Evolutionary conservation across 2,888 invertebrate genomes (phyloP), one percentile per base, ranked within the genome.

Genomic region (Mythimna pallens): DNA sequence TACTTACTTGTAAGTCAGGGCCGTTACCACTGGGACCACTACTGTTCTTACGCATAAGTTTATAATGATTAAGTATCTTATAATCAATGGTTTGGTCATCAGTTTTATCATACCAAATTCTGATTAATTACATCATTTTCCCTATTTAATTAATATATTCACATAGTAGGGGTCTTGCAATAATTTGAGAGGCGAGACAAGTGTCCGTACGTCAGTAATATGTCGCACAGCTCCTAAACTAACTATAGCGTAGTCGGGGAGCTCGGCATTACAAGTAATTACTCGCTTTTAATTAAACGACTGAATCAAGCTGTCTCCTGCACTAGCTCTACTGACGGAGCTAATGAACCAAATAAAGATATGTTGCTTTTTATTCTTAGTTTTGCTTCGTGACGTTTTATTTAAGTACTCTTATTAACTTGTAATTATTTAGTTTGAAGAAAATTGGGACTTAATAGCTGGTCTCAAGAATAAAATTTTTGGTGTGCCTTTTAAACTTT

Each of bases 251-350:
- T 61, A 65, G 76, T 73, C 54, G 20, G 54, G 75, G 72, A 80
- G 85, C 80, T 76, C 62, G 65, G 43, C 57, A 72, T 81, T 84
- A 83, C 81, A 78, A 81, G 83, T 83, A 78, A 86, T 86, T 86
- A 84, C 85, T 78, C 59, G 84, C 65, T 80, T 86, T 86, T 86
- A 86, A 86, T 86, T 84, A 86, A 83, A 81, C 74, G 77, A 72
- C 73, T 84, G 79, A 86, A 81, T 86, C 79, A 81, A 74, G 85
- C 77, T 79, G 83, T 76, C 79, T 84, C 71, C 57, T 70, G 68
- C 83, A 84, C 85, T 78, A 79, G 70, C 65, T 67, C 70, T 30
- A 58, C 73, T 69, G 71, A 74, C 58, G 81, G 67, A 70, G 70
- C 73, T 70, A 74, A 80, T 78, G 78, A 80, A 82, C 67, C 78